Percentiles rank a stretch among this genome's conserved stretches.
Evolutionary conservation across 1,140 invertebrate species (phyloP).

Genomic region (Protaetia brevitarsis): DNA sequence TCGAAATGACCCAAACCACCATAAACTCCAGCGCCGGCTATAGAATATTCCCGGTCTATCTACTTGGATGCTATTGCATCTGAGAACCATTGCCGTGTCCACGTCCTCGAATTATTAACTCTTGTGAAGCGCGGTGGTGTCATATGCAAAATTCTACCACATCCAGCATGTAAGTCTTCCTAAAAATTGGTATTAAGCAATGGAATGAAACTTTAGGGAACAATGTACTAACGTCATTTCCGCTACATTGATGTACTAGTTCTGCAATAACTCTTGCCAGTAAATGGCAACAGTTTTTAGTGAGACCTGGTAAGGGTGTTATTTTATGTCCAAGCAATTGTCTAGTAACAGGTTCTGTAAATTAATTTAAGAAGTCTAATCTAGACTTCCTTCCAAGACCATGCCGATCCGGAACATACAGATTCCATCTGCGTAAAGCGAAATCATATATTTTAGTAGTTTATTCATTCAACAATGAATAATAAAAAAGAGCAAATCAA

Average conservation of each 20-base stretch:
- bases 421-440: conserved; percentile 54
- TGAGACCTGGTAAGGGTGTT: conserved; percentile 60
- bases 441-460: not conserved
- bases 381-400: conserved; percentile 82
- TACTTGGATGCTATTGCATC: conserved; percentile 90
- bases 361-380: conserved; percentile 80
- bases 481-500: not conserved
- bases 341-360: conserved; percentile 65
- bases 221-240: conserved; percentile 51
- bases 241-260: conserved; percentile 75
- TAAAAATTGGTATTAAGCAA: conserved; percentile 36
- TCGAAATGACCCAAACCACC: conserved; percentile 82
- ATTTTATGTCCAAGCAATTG: conserved; percentile 59
- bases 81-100: conserved; percentile 93
- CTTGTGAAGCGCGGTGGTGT: conserved; percentile 89
- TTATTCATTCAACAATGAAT: not conserved
- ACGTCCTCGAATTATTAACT: conserved; percentile 82
- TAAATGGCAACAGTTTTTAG: conserved; percentile 83
- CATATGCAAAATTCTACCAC: conserved; percentile 70
- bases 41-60: conserved; percentile 83
- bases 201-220: not conserved
- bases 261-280: conserved; percentile 84
- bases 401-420: conserved; percentile 52
- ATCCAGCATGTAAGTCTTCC: conserved; percentile 63
- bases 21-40: conserved; percentile 87